Evolutionary conservation across 1,140 invertebrate species (phyloP), one percentile per base, ranked within the genome.

Genomic region (Drosophila parvula): DNA sequence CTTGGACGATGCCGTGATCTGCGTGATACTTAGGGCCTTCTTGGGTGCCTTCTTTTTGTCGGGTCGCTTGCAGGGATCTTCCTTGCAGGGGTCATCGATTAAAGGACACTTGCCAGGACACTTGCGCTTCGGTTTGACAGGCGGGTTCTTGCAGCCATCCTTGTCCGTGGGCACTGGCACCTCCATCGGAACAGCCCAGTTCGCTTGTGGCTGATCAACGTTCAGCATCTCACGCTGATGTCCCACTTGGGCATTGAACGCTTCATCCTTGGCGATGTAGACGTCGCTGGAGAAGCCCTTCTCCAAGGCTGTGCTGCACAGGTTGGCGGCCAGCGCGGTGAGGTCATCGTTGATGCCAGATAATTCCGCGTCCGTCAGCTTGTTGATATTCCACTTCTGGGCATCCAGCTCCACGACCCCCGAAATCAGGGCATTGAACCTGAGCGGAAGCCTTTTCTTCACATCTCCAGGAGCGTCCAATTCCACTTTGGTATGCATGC

Each of bases 281-380:
- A n/a, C 3, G 5, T 43, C 41, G 30, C 44, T 59, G 12, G 58
- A 22, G 32, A 90, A 85, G 10, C 89, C 81, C 18, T 68, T 64
- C 38, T 91, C 73, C 10, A 91, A 32, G 0, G 89, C 89, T 0
- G 89, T 76, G 45, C 89, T 91, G 59, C 89, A 91, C 8, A 91
- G 70, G 44, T 78, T 91, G 12, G 89, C 89, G 3, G 89, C 89
- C 40, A 91, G 67, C 1, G 89, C 70, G 4, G 89, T 91, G 0
- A 91, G 77, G 14, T 55, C 53, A 27, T 91, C 89, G 51, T 91
- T 89, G 8, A 80, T 91, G 7, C 57, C 51, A 0, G 89, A 74
- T 28, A 90, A 28, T 4, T 58, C 34, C 0, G 69, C 71, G 0
- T 80, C 53, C 3, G 57, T 71, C 10, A 91, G 12, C 7, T 74